Percentiles rank a stretch among this genome's conserved stretches.
Evolutionary conservation across 1,140 invertebrate species (phyloP).

Genomic region (Liolophura sinensis): DNA sequence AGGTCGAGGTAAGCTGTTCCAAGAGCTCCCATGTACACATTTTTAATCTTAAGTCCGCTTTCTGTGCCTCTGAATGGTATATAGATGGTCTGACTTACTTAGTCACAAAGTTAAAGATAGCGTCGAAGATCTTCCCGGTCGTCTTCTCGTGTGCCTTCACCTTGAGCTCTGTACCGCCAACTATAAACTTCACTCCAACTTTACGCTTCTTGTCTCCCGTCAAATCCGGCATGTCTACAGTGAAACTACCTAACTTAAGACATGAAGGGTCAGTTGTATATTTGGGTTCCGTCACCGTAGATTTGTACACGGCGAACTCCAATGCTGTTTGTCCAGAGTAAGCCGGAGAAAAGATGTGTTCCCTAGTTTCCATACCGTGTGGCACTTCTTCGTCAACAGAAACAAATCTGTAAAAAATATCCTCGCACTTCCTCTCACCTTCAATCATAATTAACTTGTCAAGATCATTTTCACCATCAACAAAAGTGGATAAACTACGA

Average conservation of each 20-base stretch:
- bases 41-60: conserved; percentile 1
- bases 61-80: too few relatives aligned
- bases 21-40: too few relatives aligned
- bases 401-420: too few relatives aligned
- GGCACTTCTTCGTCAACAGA: too few relatives aligned
- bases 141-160: conserved; percentile 22
- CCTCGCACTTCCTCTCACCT: too few relatives aligned
- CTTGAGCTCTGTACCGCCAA: conserved; percentile 27
- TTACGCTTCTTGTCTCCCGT: conserved; percentile 7
- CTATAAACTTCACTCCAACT: conserved; percentile 24
- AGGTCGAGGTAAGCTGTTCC: too few relatives aligned
- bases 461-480: neutral
- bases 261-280: conserved; percentile 19
- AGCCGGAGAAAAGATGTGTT: conserved; percentile 12
- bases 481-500: conserved; percentile 13
- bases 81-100: too few relatives aligned
- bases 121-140: conserved; percentile 12
- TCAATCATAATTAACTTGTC: too few relatives aligned
- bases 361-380: neutral
- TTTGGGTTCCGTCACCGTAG: conserved; percentile 12
- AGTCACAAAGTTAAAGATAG: conserved; percentile 22
- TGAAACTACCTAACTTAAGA: conserved; percentile 22
- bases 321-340: conserved; percentile 14
- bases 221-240: conserved; percentile 17
- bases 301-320: conserved; percentile 17